Evolutionary conservation across 2,888 invertebrate genomes (phyloP).

Genomic region (Melikaiella ostensackeni): DNA sequence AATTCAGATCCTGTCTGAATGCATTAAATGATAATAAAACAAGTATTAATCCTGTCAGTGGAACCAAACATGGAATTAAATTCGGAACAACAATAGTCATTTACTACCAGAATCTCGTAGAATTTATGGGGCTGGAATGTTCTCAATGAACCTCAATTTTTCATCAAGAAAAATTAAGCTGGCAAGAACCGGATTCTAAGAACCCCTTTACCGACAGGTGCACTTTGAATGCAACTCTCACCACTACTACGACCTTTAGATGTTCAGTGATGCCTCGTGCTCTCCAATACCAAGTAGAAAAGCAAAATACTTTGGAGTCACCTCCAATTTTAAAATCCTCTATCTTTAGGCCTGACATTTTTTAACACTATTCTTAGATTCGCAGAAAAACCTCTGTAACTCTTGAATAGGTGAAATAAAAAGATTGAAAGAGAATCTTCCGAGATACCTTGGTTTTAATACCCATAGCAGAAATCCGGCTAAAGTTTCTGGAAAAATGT

Average conservation of each 20-base stretch:
- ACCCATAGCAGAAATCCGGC: slow-evolving; percentile 17
- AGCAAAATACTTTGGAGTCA: slow-evolving; percentile 7
- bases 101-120: not conserved
- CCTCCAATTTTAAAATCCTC: slow-evolving; percentile 18
- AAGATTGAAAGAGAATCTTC: not conserved
- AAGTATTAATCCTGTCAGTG: not conserved
- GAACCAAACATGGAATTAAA: not conserved
- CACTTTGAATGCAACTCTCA: slow-evolving; percentile 19
- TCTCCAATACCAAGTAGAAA: slow-evolving; percentile 9
- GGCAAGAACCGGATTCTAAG: slow-evolving; percentile 15
- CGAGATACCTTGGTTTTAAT: not conserved
- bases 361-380: slow-evolving; percentile 12
- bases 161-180: not conserved
- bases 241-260: not conserved
- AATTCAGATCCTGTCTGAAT: not conserved
- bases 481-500: not conserved
- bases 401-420: not conserved
- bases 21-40: not conserved
- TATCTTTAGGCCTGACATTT: slow-evolving; percentile 28
- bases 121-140: not conserved
- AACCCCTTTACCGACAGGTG: slow-evolving; percentile 1
- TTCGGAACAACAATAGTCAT: not conserved
- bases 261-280: slow-evolving; percentile 6
- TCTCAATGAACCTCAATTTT: not conserved
- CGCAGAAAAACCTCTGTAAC: not conserved